Evolutionary conservation across 92 coral and sea anemone species (phyloP), one percentile per base, ranked within the genome.

Genomic region (Metridium senile): DNA sequence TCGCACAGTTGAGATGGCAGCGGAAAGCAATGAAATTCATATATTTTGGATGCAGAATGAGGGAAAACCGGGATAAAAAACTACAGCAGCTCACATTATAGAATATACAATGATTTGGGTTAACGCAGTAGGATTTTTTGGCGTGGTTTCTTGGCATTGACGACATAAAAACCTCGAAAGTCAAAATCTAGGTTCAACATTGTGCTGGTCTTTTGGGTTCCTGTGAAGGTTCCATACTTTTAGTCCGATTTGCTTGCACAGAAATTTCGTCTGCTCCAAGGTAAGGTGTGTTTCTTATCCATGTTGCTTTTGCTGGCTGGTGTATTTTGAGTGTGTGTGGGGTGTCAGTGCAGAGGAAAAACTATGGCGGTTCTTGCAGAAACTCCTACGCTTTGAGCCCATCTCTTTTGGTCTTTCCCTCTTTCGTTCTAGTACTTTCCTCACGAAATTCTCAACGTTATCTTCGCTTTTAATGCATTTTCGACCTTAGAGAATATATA

Each of bases 1-100:
- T 26, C 73, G 81, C 49, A 45, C 75, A 78, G 53, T 45, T 45
- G 68, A 67, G 83, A 78, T 78, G 83, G 74, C 66, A 67, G 83
- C 67, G 27, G 51, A 26, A 26, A 26, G 83, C 75, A 68, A 26
- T 21, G 47, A 78, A 67, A 78, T 3, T 53, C 66, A 27, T 1
- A 21, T 16, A 28, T 46, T 78, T 78, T 25, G 11, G 52, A 56
- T 51, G 75, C 59, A 78, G 67, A 68, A 67, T 53, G 74, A 22
- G 35, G 65, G 49, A 0, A 72, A 54, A 52, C 76, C 76, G 33
- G 76, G 76, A 52, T 72, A 59, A 72, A 72, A 72, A 33, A 18
- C 46, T 30, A 33, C 26, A 29, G 47, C 47, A 72, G 65, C 76
- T 52, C 39, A 30, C 27, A 28, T 29, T 28, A 33, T 32, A 56